Conservation (phyloP, 2,113 vertebrate species). For the Trichechus manatus region DNA sequence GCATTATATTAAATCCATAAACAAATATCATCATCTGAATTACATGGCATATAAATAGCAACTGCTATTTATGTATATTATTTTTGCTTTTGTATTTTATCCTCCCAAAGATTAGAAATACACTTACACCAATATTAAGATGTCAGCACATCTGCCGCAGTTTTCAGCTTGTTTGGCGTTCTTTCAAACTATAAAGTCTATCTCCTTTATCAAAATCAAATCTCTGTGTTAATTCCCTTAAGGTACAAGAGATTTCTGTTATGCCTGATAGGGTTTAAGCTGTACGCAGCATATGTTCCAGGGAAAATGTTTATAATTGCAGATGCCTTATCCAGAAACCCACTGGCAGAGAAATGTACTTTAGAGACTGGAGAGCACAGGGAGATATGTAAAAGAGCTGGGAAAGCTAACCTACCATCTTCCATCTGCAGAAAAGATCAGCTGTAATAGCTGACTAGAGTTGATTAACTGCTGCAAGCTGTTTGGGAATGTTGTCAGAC, state of each 20-base stretch:
- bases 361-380: constrained; percentile 70
- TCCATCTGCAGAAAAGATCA: constrained; percentile 84
- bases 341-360: constrained; percentile 83
- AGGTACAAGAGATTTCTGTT: constrained; percentile 81
- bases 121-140: constrained; percentile 73
- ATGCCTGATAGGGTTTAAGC: constrained; percentile 79
- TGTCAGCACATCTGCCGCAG: constrained; percentile 73
- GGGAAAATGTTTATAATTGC: constrained; percentile 80
- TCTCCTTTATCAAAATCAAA: constrained; percentile 82
- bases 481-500: constrained; percentile 77
- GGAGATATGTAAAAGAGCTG: constrained; percentile 81
- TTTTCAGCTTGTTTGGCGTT: constrained; percentile 78
- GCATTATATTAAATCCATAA: background rate
- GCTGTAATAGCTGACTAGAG: constrained; percentile 83
- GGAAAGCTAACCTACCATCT: constrained; percentile 67
- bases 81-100: constrained; percentile 10
- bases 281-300: constrained; percentile 77
- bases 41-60: background rate
- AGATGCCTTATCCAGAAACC: constrained; percentile 86
- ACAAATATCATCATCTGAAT: constrained; percentile 4
- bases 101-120: constrained; percentile 46
- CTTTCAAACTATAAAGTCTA: constrained; percentile 81
- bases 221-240: constrained; percentile 78
- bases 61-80: background rate
- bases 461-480: constrained; percentile 86